Base-by-base conservation (phyloP, 1,140 invertebrate genomes). In the Lerema accius region DNA sequence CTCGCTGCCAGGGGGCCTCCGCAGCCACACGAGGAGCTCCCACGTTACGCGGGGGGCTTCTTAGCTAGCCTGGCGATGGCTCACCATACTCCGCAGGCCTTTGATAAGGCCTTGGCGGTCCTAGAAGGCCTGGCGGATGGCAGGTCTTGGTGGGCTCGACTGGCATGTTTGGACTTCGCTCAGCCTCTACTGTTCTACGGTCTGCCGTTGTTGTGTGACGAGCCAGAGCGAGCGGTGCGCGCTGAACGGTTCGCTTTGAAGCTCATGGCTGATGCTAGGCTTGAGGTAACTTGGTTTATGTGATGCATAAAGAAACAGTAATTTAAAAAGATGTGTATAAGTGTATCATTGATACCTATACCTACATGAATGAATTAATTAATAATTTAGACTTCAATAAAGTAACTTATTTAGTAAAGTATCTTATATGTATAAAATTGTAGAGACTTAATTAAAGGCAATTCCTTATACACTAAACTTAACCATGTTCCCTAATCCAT, bases 121-220 rank as follows among this genome's bases (percentile, higher is more conserved):
- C 49, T 83, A 4, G 69, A 76, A 11, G 15, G 53, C 0, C 66
- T 81, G 0, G 71, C 74, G 0, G 14, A 50, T 2, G 69, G 69
- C 48, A 89, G 92, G 4, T 97, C 95, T 4, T 98, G 97, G 97
- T 96, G 95, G 67, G 94, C 95, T 0, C 91, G 96, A 43, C 92
- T 93, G 0, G 93, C 94, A 6, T 92, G 94, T 59, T 88, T 97
- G 0, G 93, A 94, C 50, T 97, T 96, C 74, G 90, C 98, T 5
- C 95, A 97, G 86, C 94, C 95, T 10, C 89, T 96, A 51, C 93
- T 97, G 5, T 98, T 98, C 86, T 94, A 96, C 68, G 98, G 98
- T 72, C 94, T 98, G 90, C 94, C 96, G 11, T 92, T 92, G 58
- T 82, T 97, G 15, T 83, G 94, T n/a, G 93, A 92, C 15, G 85